phyloP scores from a whole-genome alignment of 2,888 invertebrate species.

The Drosophila differens region DNA sequence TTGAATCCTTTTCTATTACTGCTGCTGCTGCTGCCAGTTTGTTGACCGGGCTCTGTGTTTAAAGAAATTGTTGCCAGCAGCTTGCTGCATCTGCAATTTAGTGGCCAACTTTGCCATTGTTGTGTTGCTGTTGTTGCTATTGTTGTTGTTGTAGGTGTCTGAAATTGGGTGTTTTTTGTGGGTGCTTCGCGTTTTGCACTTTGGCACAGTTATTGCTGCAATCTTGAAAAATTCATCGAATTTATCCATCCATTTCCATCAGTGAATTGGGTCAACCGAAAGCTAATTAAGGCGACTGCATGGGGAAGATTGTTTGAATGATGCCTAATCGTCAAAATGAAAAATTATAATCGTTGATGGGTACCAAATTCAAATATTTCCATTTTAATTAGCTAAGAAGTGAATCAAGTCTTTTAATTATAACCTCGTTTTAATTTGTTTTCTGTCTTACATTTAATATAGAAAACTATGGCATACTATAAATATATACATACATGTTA shows the following conservation, averaged over 20 bases:
- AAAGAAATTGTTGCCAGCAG: conserved; percentile 74
- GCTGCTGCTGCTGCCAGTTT: conserved; percentile 29
- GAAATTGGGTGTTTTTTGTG: conserved; percentile 44
- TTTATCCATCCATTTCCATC: conserved; percentile 9
- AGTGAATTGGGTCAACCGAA: conserved; percentile 23
- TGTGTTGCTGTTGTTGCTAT: not conserved
- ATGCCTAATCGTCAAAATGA: not conserved
- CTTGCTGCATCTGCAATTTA: conserved; percentile 61
- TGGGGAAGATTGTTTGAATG: not conserved
- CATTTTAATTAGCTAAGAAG: not conserved
- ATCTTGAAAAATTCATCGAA: conserved; percentile 25
- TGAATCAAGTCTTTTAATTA: not conserved
- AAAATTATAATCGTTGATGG: not conserved
- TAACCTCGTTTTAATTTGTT: not conserved
- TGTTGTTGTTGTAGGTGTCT: conserved; percentile 36
- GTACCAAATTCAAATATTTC: not conserved
- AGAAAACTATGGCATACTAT: not conserved
- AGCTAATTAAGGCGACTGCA: not conserved
- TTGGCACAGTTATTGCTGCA: conserved; percentile 70
- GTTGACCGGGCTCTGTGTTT: conserved; percentile 63
- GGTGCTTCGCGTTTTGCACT: conserved; percentile 63
- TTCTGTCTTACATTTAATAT: not conserved
- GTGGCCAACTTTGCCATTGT: conserved; percentile 35
- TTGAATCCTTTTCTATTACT: conserved; percentile 75
- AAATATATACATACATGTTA: too few species aligned